phyloP scores from a whole-genome alignment of 2,888 invertebrate species.

The Rhagophthalmus giganteus region DNA sequence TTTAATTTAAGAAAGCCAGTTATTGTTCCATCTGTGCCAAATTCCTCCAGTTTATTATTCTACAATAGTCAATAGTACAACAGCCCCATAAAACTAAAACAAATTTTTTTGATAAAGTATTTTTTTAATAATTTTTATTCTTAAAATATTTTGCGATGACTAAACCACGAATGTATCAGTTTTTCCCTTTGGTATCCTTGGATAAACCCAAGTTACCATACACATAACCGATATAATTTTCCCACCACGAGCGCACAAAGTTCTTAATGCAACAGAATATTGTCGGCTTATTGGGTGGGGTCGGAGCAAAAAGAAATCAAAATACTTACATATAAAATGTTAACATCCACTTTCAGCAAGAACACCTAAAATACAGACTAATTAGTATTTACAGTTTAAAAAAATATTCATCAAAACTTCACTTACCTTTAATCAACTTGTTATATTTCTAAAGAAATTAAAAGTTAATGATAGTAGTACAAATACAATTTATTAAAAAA shows the following conservation, averaged over 20 bases:
- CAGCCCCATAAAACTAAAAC: too few relatives aligned
- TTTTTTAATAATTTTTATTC: too few relatives aligned
- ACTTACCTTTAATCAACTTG: too few relatives aligned
- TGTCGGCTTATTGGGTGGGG: conserved; percentile 52
- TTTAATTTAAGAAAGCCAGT: too few relatives aligned
- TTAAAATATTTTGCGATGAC: too few relatives aligned
- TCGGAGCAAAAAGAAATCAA: conserved; percentile 14
- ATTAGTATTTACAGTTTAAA: too few relatives aligned
- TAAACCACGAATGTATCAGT: conserved; percentile 45
- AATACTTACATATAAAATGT: background rate
- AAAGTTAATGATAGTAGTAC: background rate
- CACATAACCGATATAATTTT: conserved; percentile 46
- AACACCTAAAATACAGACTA: background rate
- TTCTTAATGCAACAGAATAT: conserved; percentile 38
- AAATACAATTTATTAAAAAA: conserved; percentile 16
- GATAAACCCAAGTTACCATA: conserved; percentile 41
- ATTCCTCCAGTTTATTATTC: too few relatives aligned
- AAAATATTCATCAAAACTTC: too few relatives aligned
- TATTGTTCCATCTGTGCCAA: too few relatives aligned
- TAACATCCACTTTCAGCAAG: background rate
- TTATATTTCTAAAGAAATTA: too few relatives aligned
- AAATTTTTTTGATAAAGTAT: too few relatives aligned
- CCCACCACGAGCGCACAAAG: conserved; percentile 50
- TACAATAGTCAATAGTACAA: too few relatives aligned
- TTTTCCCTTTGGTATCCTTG: conserved; percentile 45